A percentile compares a stretch with the other conserved stretches of the same genome.
Conservation (phyloP, 2,888 invertebrate species). For the Arge pagana region DNA sequence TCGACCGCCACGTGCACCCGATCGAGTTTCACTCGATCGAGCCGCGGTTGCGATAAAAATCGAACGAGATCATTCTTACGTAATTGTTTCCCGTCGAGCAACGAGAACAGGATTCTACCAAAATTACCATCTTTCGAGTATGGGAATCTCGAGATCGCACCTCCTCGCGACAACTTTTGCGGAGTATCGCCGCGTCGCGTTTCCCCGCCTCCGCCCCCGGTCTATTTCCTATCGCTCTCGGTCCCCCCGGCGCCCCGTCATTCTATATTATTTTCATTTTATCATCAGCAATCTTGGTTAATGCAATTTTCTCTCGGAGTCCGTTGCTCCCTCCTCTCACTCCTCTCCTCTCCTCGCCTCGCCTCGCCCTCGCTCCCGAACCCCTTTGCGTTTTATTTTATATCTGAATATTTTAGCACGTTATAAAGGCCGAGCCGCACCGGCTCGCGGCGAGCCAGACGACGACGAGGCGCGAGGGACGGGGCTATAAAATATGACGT, state of each 20-base stretch:
- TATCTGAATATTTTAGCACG: conserved; percentile 54
- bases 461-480: conserved; percentile 18
- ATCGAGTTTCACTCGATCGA: no score
- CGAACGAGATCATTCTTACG: no score
- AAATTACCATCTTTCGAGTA: no score
- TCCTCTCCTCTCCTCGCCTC: conserved; percentile 1
- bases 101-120: no score
- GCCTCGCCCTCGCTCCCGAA: no score
- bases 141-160: no score
- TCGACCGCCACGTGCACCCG: no score
- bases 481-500: conserved; percentile 2
- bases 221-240: conserved; percentile 25
- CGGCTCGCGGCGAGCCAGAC: conserved; percentile 10
- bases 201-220: background rate
- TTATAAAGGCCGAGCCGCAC: conserved; percentile 30
- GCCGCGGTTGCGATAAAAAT: no score
- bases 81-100: no score
- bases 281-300: conserved; percentile 57
- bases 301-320: conserved; percentile 42
- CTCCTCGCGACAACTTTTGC: no score
- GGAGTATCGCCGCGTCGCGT: no score
- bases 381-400: conserved; percentile 50
- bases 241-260: conserved; percentile 41
- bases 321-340: conserved; percentile 16
- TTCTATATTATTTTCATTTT: conserved; percentile 57